Conservation (phyloP, 2,888 invertebrate species). For the Machimus rusticus region DNA sequence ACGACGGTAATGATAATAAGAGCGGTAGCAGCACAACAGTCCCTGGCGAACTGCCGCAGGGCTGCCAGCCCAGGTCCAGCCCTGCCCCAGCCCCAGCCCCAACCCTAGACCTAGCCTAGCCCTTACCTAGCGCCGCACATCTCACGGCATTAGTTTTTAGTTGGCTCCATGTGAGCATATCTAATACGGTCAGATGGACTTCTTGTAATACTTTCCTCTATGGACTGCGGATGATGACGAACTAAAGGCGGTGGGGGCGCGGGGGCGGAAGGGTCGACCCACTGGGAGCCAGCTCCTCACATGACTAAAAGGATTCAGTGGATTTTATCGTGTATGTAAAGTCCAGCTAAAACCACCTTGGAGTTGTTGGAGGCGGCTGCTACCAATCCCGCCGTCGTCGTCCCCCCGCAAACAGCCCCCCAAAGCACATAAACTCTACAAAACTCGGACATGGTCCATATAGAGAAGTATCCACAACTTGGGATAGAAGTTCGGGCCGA, state of each 20-base stretch:
- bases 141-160: constrained; percentile 40
- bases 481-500: constrained; percentile 19
- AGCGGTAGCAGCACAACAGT: neutral
- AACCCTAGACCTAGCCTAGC: neutral
- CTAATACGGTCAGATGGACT: constrained; percentile 41
- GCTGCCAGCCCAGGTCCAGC: neutral
- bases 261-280: neutral
- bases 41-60: neutral
- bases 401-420: neutral
- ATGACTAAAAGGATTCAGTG: constrained; percentile 25
- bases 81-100: too few relatives aligned
- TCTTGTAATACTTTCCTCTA: constrained; percentile 38
- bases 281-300: neutral
- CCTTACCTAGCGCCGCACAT: constrained; percentile 28
- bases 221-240: constrained; percentile 22
- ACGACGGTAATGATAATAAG: neutral
- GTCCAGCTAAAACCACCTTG: constrained; percentile 35
- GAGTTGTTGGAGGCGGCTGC: constrained; percentile 2
- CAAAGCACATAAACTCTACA: constrained; percentile 23
- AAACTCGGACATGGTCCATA: constrained; percentile 40
- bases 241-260: neutral
- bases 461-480: constrained; percentile 39
- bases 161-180: constrained; percentile 38
- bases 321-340: constrained; percentile 39
- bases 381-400: neutral